phyloP scores from a whole-genome alignment of 2,797 vertebrate genomes.

The Neopelma chrysocephalum region DNA sequence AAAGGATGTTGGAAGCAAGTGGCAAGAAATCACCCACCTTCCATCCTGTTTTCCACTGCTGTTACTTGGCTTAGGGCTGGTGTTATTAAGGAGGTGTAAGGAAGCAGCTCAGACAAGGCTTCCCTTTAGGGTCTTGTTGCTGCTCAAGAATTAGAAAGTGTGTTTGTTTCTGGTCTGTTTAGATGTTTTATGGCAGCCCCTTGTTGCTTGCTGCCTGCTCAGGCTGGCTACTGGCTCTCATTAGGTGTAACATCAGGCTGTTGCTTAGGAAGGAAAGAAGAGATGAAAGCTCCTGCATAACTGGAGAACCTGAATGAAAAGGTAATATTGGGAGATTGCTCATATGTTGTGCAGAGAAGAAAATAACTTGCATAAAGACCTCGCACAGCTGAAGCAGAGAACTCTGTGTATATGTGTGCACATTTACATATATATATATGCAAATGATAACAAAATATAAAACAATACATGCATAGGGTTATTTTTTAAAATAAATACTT shows the following conservation, averaged over 20 bases:
- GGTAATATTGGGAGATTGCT: background rate
- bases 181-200: conserved; percentile 42
- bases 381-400: background rate
- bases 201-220: background rate
- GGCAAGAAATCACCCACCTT: conserved; percentile 61
- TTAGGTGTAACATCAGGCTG: background rate
- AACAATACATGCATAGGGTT: background rate
- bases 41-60: conserved; percentile 67
- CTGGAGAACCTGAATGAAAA: background rate
- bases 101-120: conserved; percentile 76
- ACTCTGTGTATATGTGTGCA: background rate
- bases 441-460: background rate
- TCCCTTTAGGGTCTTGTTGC: conserved; percentile 64
- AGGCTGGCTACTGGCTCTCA: background rate
- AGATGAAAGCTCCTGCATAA: background rate
- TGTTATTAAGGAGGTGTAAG: conserved; percentile 74
- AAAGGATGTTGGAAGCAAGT: conserved; percentile 68
- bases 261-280: background rate
- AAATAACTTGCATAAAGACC: background rate
- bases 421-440: accelerated
- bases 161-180: conserved; percentile 50
- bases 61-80: conserved; percentile 70
- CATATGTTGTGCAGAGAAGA: accelerated
- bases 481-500: background rate
- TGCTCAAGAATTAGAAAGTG: conserved; percentile 6